Base-by-base conservation (phyloP, 2,113 vertebrate genomes). In the Nerophis ophidion region DNA sequence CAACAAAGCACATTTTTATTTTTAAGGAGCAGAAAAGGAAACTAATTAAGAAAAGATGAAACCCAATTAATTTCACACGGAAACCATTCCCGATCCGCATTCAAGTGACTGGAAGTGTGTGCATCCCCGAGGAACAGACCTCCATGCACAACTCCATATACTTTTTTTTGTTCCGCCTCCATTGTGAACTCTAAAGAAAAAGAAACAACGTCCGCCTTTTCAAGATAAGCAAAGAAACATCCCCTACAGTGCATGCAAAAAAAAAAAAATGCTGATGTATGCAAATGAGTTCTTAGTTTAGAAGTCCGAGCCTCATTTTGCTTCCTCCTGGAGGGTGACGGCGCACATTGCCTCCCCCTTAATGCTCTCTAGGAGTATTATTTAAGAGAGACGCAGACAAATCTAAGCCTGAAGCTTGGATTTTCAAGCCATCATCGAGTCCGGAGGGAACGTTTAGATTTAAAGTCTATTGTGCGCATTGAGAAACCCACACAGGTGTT, bases 21-120 rank as follows among this genome's bases (percentile, higher is more conserved):
- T 38, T 8, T 33, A 47, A 16, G 7, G 49, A 26, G n/a, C 5
- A 26, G 57, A 71, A 61, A 53, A 42, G 59, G 67, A 78, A 84
- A 66, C n/a, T 42, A 42, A 44, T 56, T 44, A 56, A 56, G 35
- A 55, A 35, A 42, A 56, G 38, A 56, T 36, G 64, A 48, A 86
- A 83, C 69, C 60, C 75, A 85, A 86, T 86, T 84, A 71, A 84
- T 76, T 85, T 79, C 50, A 76, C 80, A 71, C 10, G 19, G 70
- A 68, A 64, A 51, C 71, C 75, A n/a, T 71, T 75, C 61, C 57
- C 75, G 61, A 79, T 81, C 65, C 75, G 65, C 71, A 68, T 67
- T 68, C 61, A 70, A 75, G 76, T 70, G 68, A 82, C 26, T 75
- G 65, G 81, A 72, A 61, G 61, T 77, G 54, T 33, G 26, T 63